Evolutionary conservation across 64 coral and sea anemone genomes (phyloP).

Genomic region (Pocillopora damicornis): DNA sequence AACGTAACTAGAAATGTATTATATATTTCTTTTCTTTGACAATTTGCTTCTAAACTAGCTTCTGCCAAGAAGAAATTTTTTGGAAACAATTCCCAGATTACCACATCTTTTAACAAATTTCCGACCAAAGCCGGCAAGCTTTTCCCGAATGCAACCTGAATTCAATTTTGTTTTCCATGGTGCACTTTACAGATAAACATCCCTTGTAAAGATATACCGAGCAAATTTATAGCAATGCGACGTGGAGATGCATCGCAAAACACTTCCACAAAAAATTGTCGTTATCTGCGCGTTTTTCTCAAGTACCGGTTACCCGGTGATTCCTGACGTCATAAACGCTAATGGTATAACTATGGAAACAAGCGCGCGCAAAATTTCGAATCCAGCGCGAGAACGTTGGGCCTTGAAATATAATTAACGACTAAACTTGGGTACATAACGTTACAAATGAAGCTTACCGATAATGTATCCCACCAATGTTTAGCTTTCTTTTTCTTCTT

Average conservation of each 20-base stretch:
- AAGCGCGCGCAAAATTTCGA: neutral
- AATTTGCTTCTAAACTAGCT: no score
- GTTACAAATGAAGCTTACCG: slow-evolving; percentile 37
- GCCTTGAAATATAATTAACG: neutral
- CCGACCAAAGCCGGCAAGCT: no score
- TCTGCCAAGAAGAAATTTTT: no score
- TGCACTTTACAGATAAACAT: no score
- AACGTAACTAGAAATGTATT: neutral
- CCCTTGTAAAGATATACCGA: no score
- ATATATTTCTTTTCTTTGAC: no score
- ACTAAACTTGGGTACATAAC: no score
- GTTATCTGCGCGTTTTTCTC: neutral
- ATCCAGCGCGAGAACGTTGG: neutral
- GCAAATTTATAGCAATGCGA: no score
- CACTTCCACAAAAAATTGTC: neutral
- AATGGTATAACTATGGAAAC: neutral
- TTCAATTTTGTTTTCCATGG: no score
- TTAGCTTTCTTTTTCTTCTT: slow-evolving; percentile 75
- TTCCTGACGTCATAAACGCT: neutral
- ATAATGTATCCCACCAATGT: slow-evolving; percentile 70
- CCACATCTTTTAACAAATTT: no score
- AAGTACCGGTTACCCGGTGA: neutral
- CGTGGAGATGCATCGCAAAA: neutral
- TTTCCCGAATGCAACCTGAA: no score
- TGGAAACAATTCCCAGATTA: no score